These are phyloP conservation scores for Philhelius pedissequus DNA, from an alignment of 2,888 invertebrate genomes.

Conservation along the genomic window DNA sequence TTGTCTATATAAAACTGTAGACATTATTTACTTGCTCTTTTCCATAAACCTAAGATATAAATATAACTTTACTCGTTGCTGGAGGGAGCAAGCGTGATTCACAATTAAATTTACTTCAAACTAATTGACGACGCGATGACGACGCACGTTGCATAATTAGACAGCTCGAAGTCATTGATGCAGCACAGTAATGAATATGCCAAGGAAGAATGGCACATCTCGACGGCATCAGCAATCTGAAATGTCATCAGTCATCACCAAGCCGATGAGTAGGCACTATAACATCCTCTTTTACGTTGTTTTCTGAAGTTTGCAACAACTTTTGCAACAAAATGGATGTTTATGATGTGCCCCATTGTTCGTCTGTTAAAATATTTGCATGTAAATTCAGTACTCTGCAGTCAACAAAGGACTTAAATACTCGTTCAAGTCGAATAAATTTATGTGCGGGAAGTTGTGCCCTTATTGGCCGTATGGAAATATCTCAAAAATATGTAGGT, in stretches of 20 bases:
- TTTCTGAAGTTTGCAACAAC: constrained; percentile 7
- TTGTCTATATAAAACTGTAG: not conserved
- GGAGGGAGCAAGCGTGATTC: constrained; percentile 24
- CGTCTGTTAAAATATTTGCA: constrained; percentile 43
- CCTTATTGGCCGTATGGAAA: constrained; percentile 19
- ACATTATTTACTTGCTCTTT: not conserved
- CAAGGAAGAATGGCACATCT: constrained; percentile 7
- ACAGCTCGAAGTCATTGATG: constrained; percentile 38
- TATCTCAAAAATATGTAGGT: not conserved
- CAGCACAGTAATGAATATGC: constrained; percentile 1
- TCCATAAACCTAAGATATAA: not conserved
- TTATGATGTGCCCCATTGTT: not conserved
- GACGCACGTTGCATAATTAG: constrained; percentile 57
- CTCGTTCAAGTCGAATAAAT: constrained; percentile 27
- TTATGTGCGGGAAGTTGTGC: constrained; percentile 8
- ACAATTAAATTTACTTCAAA: constrained; percentile 28
- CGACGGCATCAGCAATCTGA: not conserved
- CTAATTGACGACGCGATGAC: not conserved
- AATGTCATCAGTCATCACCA: not conserved
- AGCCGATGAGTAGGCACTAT: not conserved
- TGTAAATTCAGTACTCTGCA: constrained; percentile 39
- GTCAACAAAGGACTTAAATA: constrained; percentile 44
- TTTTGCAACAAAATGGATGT: constrained; percentile 54
- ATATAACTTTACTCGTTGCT: constrained; percentile 6
- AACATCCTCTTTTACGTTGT: constrained; percentile 13